phyloP scores from a whole-genome alignment of 2,797 vertebrate genomes.

The Epinephelus awoara region DNA sequence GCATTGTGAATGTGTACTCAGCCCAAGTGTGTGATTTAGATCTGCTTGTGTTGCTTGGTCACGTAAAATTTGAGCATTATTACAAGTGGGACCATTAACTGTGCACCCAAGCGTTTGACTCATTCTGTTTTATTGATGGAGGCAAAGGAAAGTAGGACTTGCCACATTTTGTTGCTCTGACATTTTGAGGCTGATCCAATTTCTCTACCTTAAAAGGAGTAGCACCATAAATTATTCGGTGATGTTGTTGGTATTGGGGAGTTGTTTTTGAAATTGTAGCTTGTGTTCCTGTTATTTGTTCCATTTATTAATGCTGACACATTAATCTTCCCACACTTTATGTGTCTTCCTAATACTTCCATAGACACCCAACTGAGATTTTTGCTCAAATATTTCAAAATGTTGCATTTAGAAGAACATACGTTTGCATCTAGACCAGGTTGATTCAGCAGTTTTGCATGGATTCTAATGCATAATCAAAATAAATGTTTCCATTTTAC shows the following conservation, averaged over 20 bases:
- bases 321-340: conserved; percentile 11
- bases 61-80: conserved; percentile 62
- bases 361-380: conserved; percentile 5
- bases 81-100: conserved; percentile 69
- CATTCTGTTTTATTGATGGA: conserved; percentile 60
- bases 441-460: background rate
- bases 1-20: conserved; percentile 35
- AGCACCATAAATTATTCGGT: conserved; percentile 23
- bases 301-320: conserved; percentile 10
- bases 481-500: background rate
- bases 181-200: conserved; percentile 54
- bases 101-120: conserved; percentile 66
- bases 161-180: conserved; percentile 43
- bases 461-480: background rate
- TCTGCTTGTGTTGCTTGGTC: conserved; percentile 67
- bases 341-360: background rate
- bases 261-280: conserved; percentile 18
- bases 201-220: conserved; percentile 42
- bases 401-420: background rate
- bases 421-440: background rate
- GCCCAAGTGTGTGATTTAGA: conserved; percentile 60
- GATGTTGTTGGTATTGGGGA: conserved; percentile 11
- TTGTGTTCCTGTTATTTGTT: conserved; percentile 25
- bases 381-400: background rate
- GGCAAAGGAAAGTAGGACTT: conserved; percentile 28